A percentile compares a stretch with the other conserved stretches of the same genome.
Evolutionary conservation across 2,888 invertebrate species (phyloP).

Genomic region (Noctua comes): DNA sequence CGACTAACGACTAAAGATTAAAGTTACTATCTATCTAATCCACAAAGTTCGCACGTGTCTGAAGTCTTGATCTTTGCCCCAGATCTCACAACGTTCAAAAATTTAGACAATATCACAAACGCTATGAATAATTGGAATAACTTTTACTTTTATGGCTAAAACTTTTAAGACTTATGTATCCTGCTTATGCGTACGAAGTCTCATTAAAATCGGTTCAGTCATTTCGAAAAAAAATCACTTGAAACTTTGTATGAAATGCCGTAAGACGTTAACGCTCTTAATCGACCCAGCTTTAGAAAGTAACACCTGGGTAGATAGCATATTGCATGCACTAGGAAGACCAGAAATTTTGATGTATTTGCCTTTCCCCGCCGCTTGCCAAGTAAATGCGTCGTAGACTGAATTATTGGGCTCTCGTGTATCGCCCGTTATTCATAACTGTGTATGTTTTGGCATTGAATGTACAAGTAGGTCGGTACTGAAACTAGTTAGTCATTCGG

Average conservation of each 20-base stretch:
- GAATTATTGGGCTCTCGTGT: conserved; percentile 52
- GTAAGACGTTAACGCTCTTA: no score
- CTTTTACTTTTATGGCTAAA: neutral
- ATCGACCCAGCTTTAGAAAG: neutral
- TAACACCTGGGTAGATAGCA: neutral
- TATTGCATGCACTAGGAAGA: conserved; percentile 23
- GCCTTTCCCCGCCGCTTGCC: conserved; percentile 19
- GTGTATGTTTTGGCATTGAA: conserved; percentile 45
- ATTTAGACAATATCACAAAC: neutral
- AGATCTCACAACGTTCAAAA: neutral
- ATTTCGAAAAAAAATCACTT: no score
- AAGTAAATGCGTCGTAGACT: conserved; percentile 40
- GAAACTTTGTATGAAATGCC: no score
- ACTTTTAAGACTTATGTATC: no score
- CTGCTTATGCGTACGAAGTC: no score
- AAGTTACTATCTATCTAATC: conserved; percentile 1
- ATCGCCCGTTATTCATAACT: conserved; percentile 16
- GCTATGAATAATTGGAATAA: neutral
- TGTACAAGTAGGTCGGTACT: neutral
- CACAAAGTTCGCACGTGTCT: neutral
- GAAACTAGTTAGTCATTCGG: neutral
- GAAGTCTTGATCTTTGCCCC: neutral
- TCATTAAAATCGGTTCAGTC: no score
- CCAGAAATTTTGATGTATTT: conserved; percentile 26
- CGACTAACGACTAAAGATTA: neutral